Evolutionary conservation across 1,140 invertebrate genomes (phyloP).

Genomic region (Kradibia gibbosae): DNA sequence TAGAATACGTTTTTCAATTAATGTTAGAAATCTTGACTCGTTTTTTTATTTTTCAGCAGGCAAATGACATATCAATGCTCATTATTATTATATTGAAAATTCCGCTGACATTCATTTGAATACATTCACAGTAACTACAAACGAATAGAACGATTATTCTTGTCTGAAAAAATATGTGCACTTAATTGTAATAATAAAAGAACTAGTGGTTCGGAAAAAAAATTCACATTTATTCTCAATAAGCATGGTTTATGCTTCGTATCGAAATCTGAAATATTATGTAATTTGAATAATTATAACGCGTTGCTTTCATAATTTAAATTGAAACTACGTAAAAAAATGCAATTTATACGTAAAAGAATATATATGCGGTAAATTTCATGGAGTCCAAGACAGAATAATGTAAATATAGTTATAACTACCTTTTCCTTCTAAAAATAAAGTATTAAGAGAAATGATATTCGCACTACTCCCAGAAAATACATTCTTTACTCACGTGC

Average conservation of each 20-base stretch:
- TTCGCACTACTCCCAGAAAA: background rate
- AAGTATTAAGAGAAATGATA: conserved; percentile 22
- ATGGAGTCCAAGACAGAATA: conserved; percentile 32
- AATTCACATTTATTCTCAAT: background rate
- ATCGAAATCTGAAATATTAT: background rate
- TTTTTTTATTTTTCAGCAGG: too few relatives aligned
- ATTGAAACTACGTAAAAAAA: background rate
- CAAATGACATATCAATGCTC: too few relatives aligned
- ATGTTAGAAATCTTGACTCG: too few relatives aligned
- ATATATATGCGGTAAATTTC: background rate
- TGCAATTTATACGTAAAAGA: conserved; percentile 22
- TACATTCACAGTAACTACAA: background rate
- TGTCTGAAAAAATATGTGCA: background rate
- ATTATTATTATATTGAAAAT: background rate
- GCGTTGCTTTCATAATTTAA: background rate
- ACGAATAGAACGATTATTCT: background rate
- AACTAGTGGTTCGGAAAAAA: background rate
- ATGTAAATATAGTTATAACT: conserved; percentile 33
- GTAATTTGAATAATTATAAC: background rate
- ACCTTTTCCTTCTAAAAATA: conserved; percentile 21
- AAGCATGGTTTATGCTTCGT: background rate
- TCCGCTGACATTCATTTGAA: background rate
- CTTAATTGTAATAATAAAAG: background rate
- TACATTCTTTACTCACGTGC: background rate
- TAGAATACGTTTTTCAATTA: too few relatives aligned